Evolutionary conservation across 2,113 vertebrate genomes (phyloP), one percentile per base, ranked within the genome.

Genomic region (Mohoua ochrocephala): DNA sequence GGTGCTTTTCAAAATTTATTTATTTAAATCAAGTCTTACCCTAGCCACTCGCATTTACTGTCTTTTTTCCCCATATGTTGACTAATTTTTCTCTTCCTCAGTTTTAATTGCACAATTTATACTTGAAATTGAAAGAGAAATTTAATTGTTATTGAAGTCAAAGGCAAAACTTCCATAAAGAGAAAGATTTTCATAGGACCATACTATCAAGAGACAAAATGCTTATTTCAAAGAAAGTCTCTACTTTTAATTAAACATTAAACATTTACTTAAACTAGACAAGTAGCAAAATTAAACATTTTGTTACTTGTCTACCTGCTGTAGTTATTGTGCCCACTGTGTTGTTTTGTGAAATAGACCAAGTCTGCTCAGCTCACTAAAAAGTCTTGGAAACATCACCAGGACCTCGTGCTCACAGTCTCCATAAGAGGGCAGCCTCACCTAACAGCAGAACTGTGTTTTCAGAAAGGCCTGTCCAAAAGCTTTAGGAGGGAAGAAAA

Each of bases 351-450:
- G 59, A 81, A 85, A 68, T 42, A 79, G 85, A 47, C 9, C 4
- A 12, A 30, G 26, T 17, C 18, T 35, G 33, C 4, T 27, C 44
- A 84, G 5, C 11, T 20, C 21, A 5, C 57, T 5, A 44, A 78
- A 59, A 70, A 16, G 12, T 5, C 31, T 41, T 54, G 31, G 20
- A 21, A 68, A 67, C 18, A 30, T 71, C 35, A 31, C 30, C 7
- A 67, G 52, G 23, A 39, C n/a, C 45, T 73, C 15, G 28, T 68
- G 44, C 26, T 33, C 24, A 37, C 9, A 59, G 5, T 27, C 7
- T 68, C 94, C 97, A 35, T 75, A 45, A 86, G 97, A 91, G 95
- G 95, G 94, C 95, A 93, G 19, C 50, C 64, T 54, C 56, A 79
- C 16, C 53, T 57, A 76, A 85, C 39, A 84, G 50, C 37, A 27